Conservation (phyloP, 2,113 vertebrate species). For the Pelvicachromis taeniatus region DNA sequence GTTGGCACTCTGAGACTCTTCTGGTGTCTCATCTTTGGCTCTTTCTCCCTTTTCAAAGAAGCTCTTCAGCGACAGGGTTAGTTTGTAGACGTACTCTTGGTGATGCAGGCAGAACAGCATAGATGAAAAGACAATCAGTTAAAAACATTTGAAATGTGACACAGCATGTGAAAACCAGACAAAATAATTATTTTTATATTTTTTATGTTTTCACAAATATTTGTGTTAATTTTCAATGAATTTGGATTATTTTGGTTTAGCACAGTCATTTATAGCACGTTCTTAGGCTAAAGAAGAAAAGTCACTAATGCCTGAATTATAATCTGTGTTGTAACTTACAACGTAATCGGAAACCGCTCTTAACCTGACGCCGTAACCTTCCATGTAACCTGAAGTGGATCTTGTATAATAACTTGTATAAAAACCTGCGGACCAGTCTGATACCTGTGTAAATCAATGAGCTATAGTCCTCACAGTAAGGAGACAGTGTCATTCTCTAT, state of each 20-base stretch:
- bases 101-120: neutral
- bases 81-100: neutral
- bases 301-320: rapidly evolving
- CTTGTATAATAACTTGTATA: rapidly evolving
- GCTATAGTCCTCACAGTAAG: neutral
- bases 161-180: rapidly evolving
- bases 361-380: neutral
- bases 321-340: neutral
- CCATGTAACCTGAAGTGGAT: rapidly evolving
- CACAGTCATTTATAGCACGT: rapidly evolving
- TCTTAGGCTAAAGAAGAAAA: neutral
- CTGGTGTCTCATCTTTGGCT: neutral
- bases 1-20: neutral
- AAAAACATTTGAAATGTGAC: neutral
- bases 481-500: too few relatives aligned
- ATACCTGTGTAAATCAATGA: neutral
- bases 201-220: neutral
- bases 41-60: neutral
- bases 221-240: neutral
- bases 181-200: neutral
- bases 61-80: neutral
- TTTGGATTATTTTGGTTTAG: neutral
- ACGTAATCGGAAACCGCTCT: rapidly evolving
- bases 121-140: neutral
- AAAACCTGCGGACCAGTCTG: neutral